Base-by-base conservation (phyloP, 23 tunicate species). In the Ciona savignyi region DNA sequence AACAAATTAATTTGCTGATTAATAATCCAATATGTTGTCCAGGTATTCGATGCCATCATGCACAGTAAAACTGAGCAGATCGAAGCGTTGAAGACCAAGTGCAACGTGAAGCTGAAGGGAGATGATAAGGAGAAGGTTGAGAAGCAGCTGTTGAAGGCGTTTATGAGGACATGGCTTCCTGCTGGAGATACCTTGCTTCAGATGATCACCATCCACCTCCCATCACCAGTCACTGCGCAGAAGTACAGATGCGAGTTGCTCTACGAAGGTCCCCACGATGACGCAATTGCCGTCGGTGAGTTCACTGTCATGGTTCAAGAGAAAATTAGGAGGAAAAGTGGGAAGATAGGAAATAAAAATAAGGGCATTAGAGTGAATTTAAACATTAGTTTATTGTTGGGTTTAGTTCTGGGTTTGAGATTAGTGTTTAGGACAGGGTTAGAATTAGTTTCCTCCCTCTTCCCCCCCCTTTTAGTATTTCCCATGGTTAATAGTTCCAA, bases 191-290 rank as follows among this genome's bases (percentile, higher is more conserved):
- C 99, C 29, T 72, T 94, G 34, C 90, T 94, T 25, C 95, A 94
- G 83, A 94, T 94, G 99, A 94, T 94, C 78, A 83, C 99, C 65
- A 94, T 94, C 70, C 99, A 94, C 33, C 82, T 94, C n/a, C 99
- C 99, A 66, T 94, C 99, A 15, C 99, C 99, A 21, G 90, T 94
- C 3, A 83, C 83, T 30, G 85, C 99, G 1, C 99, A 94, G 81
- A 87, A 82, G 35, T 94, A 94, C 66, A 69, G 98, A 62, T 82
- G 90, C 34, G 99, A 94, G 74, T 60, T 94, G 77, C 63, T 94
- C 35, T 94, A 93, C 64, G 93, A 93, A 82, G 98, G 98, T 0
- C 98, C 98, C 30, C 85, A 73, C 26, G 98, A 93, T 65, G 98
- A 93, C 62, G 87, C 80, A 35, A 83, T 66, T 6, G 93, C 98